Base-by-base conservation (phyloP, 2,888 invertebrate species). In the Camponotus fellah region DNA sequence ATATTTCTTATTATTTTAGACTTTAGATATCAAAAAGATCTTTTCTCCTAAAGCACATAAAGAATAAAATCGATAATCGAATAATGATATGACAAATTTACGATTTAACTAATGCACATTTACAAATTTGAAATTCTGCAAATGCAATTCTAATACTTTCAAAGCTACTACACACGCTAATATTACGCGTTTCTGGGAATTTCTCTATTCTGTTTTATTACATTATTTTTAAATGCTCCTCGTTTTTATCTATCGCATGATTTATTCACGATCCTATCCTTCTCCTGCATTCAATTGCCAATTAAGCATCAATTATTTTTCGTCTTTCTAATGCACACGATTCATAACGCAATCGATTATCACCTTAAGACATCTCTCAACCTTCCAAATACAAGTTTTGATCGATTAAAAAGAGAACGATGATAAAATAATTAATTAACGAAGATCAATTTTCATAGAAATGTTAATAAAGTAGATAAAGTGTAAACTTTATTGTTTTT, bases 201-300 rank as follows among this genome's bases (percentile, higher is more conserved):
- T 8, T 58, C 60, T 37, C 21, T 37, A 2, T 8, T 49, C 32
- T 58, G 40, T 79, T 53, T 6, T 74, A 46, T 71, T 32, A 49
- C 56, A 37, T 9, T 71, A 46, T 75, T 75, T 77, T 21, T 32
- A 89, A 81, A 68, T 85, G 65, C 68, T 86, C 87, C 86, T 90
- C 87, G 80, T 84, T 82, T 69, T 90, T 74, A 84, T 86, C 68
- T 87, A 79, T 79, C 58, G 58, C 53, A 76, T 69, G 77, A 53
- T 80, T 88, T 64, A 14, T 85, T 76, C 75, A 86, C 49, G 14
- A 8, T 53, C 49, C n/a, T 53, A n/a, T 86, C 71, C 0, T 37
- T 6, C 3, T 84, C 76, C 83, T 84, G 84, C 84, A 87, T 75
- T 86, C 69, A 68, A 56, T 46, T 64, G 74, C 76, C 74, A 66